phyloP scores from a whole-genome alignment of 2,888 invertebrate genomes.

The Sicus ferrugineus region DNA sequence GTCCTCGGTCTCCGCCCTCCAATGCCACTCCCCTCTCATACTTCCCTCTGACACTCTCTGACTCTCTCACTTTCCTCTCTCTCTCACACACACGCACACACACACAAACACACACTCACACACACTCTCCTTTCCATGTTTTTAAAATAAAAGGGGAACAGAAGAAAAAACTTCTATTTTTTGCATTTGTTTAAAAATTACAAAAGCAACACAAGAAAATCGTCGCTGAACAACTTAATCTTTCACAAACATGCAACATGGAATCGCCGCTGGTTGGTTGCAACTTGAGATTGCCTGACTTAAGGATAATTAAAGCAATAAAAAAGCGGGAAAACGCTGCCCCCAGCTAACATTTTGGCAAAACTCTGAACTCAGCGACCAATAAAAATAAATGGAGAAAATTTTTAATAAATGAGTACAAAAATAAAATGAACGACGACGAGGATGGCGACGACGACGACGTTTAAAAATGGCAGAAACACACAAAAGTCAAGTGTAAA shows the following conservation, averaged over 20 bases:
- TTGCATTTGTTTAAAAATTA: slow-evolving; percentile 19
- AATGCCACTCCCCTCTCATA: too few relatives aligned
- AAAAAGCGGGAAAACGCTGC: too few relatives aligned
- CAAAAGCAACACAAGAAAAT: slow-evolving; percentile 40
- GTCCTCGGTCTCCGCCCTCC: background rate
- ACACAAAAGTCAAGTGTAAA: slow-evolving; percentile 11
- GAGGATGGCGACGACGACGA: background rate
- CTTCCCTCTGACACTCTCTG: background rate
- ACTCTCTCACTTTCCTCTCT: background rate
- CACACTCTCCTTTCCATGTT: too few relatives aligned
- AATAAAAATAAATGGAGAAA: background rate
- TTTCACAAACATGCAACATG: slow-evolving; percentile 49
- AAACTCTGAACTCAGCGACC: background rate
- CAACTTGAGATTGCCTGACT: too few relatives aligned
- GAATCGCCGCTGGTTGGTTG: background rate
- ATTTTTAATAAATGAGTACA: background rate
- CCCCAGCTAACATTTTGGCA: background rate
- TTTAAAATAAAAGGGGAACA: too few relatives aligned
- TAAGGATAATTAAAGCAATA: too few relatives aligned
- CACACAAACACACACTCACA: too few relatives aligned
- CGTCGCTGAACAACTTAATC: slow-evolving; percentile 52
- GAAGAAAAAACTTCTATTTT: background rate
- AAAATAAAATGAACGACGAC: background rate
- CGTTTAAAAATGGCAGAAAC: background rate
- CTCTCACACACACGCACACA: too few relatives aligned